A percentile compares a stretch with the other conserved stretches of the same genome.
Evolutionary conservation across 1,140 invertebrate species (phyloP).

Genomic region (Orchesella cincta): DNA sequence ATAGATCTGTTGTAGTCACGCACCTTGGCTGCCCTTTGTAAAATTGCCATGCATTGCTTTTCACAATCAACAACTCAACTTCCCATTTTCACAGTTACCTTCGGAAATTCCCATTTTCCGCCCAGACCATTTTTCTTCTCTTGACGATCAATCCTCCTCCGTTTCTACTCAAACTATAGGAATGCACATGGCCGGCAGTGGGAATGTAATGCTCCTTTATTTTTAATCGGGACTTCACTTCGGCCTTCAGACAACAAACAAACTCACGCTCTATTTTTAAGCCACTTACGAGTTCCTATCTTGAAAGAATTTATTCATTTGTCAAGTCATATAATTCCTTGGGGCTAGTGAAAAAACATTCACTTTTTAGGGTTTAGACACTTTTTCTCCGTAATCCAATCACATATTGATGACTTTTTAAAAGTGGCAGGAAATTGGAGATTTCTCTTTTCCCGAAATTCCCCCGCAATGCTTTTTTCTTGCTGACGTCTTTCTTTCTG

Average conservation of each 20-base stretch:
- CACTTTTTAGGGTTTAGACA: too few species aligned
- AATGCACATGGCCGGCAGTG: too few species aligned
- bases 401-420: not conserved
- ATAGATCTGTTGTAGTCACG: not conserved
- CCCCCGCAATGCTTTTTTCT: not conserved
- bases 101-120: constrained; percentile 17
- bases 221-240: too few species aligned
- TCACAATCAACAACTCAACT: not conserved
- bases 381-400: not conserved
- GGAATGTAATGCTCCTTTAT: too few species aligned
- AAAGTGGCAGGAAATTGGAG: constrained; percentile 13
- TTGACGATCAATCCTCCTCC: not conserved
- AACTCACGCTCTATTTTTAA: too few species aligned
- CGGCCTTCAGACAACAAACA: too few species aligned
- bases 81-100: not conserved
- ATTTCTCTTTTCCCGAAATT: too few species aligned
- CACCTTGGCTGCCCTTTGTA: not conserved
- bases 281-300: too few species aligned
- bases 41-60: not conserved
- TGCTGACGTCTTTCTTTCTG: not conserved
- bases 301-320: too few species aligned
- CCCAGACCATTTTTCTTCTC: constrained; percentile 4
- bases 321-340: too few species aligned
- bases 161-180: too few species aligned
- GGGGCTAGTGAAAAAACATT: too few species aligned